Evolutionary conservation across 2,888 invertebrate genomes (phyloP).

Genomic region (Eubasilissa splendida): DNA sequence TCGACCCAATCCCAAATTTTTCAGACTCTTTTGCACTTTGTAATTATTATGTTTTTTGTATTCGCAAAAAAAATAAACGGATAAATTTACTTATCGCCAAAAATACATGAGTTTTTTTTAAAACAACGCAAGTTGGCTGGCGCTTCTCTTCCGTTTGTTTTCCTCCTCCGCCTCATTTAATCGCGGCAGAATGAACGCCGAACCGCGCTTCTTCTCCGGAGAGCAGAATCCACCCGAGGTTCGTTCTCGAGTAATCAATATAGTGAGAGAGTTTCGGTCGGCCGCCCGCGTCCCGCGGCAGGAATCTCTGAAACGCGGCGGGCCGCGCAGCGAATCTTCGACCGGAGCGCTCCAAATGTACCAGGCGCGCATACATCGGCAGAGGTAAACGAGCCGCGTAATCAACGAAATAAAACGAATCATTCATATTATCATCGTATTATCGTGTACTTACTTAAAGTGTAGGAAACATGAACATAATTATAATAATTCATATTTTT

Average conservation of each 20-base stretch:
- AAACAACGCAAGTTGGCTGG: no score
- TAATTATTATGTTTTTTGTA: no score
- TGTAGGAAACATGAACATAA: no score
- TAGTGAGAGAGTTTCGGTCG: background rate
- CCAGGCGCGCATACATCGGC: constrained; percentile 42
- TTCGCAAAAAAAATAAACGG: no score
- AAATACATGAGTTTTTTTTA: no score
- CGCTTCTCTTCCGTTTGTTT: no score
- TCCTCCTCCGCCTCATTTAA: background rate
- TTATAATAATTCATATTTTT: no score
- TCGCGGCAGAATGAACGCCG: background rate
- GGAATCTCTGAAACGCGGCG: constrained; percentile 22
- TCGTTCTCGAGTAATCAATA: background rate
- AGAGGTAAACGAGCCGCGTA: constrained; percentile 23
- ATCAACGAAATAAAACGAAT: background rate
- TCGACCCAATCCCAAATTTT: no score
- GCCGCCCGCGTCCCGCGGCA: background rate
- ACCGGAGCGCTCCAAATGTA: constrained; percentile 42
- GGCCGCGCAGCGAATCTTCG: constrained; percentile 42
- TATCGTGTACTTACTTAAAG: no score
- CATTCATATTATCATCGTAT: no score
- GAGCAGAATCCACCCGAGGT: constrained; percentile 20
- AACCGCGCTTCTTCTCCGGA: constrained; percentile 29
- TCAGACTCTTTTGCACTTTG: no score
- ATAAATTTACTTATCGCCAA: no score